Evolutionary conservation across 2,113 vertebrate species (phyloP).

Genomic region (Propithecus coquereli): DNA sequence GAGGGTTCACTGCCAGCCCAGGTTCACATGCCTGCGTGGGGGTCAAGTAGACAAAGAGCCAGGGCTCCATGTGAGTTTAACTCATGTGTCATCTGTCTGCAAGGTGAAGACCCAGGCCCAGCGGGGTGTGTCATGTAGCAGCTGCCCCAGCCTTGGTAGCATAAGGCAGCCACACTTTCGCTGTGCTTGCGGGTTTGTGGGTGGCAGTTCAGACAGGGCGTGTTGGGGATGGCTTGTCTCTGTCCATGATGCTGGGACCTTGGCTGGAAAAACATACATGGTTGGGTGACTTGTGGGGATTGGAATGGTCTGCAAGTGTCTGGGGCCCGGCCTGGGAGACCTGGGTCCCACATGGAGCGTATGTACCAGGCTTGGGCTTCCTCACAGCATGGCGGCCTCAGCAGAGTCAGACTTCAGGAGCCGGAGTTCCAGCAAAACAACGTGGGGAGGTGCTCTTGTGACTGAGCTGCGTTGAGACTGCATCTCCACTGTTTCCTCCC

Average conservation of each 20-base stretch:
- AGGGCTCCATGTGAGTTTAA: no score
- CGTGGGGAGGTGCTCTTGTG: not conserved
- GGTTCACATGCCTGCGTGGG: rapidly evolving
- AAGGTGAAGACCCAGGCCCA: not conserved
- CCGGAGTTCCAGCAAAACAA: not conserved
- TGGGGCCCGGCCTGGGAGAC: not conserved
- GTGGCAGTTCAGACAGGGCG: not conserved
- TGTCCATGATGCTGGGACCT: not conserved
- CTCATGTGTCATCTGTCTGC: not conserved
- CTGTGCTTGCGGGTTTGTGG: not conserved
- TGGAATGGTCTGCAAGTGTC: not conserved
- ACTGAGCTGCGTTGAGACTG: no score
- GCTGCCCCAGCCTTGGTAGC: not conserved
- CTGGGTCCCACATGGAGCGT: not conserved
- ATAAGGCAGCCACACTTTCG: not conserved
- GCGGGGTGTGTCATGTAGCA: not conserved
- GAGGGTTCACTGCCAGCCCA: not conserved
- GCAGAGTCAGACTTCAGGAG: not conserved
- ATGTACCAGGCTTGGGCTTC: not conserved
- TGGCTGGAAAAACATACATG: not conserved
- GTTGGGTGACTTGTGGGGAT: not conserved
- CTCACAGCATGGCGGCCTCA: not conserved
- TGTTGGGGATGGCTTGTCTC: no score
- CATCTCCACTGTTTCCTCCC: not conserved
- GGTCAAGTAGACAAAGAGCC: not conserved